Evolutionary conservation across 2,113 vertebrate species (phyloP).

Genomic region (Rutilus rutilus): DNA sequence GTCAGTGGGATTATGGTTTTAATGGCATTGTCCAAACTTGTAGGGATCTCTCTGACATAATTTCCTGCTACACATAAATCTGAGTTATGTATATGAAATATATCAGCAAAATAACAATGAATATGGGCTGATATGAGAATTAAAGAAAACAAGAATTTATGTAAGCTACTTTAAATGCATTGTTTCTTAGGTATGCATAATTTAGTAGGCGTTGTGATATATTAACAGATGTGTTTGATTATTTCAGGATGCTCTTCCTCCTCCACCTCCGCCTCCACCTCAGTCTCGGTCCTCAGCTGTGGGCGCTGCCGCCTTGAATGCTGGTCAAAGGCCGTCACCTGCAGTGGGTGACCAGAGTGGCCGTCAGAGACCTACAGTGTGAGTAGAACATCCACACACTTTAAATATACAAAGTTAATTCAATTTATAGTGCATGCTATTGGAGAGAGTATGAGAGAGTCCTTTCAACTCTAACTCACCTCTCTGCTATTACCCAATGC

Average conservation of each 20-base stretch:
- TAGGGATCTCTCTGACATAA: conserved; percentile 2
- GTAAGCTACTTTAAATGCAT: not conserved
- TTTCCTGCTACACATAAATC: not conserved
- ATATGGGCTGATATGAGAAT: not conserved
- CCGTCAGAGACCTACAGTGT: conserved; percentile 92
- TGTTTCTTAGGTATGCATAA: not conserved
- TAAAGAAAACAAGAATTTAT: not conserved
- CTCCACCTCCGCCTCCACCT: conserved; percentile 85
- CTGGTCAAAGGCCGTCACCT: conserved; percentile 81
- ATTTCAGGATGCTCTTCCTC: conserved; percentile 76
- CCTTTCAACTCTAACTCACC: conserved; percentile 46
- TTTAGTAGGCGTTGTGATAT: not conserved
- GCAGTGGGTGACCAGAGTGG: conserved; percentile 84
- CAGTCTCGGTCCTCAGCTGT: conserved; percentile 85
- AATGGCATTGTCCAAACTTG: conserved; percentile 1
- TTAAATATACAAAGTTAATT: conserved; percentile 14
- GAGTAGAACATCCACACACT: conserved; percentile 71
- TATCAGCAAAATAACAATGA: not conserved
- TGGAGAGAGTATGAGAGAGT: conserved; percentile 29
- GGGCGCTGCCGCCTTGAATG: conserved; percentile 77
- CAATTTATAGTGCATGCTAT: not conserved
- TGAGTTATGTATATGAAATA: not conserved
- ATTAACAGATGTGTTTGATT: conserved; percentile 50
- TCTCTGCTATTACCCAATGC: conserved; percentile 55
- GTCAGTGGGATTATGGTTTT: conserved; percentile 13